A percentile compares a stretch with the other conserved stretches of the same genome.
Evolutionary conservation across 2,888 invertebrate species (phyloP).

Genomic region (Nezara viridula): DNA sequence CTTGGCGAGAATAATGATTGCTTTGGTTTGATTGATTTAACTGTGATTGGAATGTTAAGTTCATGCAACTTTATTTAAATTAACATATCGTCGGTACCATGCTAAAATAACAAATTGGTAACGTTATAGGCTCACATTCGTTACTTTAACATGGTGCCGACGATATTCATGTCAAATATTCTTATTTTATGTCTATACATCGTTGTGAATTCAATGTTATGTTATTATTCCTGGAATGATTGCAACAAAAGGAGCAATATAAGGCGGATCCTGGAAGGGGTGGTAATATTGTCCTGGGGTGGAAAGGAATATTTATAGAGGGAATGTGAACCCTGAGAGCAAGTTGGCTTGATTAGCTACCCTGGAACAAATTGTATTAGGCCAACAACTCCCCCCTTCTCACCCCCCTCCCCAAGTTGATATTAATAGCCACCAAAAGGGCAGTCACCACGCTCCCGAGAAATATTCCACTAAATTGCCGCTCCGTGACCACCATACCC

Average conservation of each 20-base stretch:
- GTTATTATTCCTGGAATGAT: not conserved
- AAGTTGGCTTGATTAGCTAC: constrained; percentile 41
- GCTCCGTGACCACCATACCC: constrained; percentile 40
- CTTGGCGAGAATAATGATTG: too few relatives aligned
- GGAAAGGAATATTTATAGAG: constrained; percentile 38
- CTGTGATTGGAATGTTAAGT: too few relatives aligned
- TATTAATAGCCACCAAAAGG: constrained; percentile 46
- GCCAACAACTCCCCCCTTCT: not conserved
- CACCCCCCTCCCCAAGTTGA: not conserved
- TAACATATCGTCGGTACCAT: too few relatives aligned
- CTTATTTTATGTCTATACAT: too few relatives aligned
- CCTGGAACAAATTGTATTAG: constrained; percentile 49
- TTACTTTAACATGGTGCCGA: too few relatives aligned
- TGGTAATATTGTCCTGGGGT: constrained; percentile 2
- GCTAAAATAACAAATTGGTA: too few relatives aligned
- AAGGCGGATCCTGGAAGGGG: not conserved
- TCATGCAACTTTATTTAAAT: too few relatives aligned
- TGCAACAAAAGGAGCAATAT: not conserved
- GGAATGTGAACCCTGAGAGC: not conserved
- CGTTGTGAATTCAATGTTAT: not conserved
- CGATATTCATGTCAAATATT: too few relatives aligned
- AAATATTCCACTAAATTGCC: constrained; percentile 32
- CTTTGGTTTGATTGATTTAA: too few relatives aligned
- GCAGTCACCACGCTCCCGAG: not conserved
- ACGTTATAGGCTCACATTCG: too few relatives aligned